Base-by-base conservation (phyloP, 2,888 invertebrate species). In the Thymelicus sylvestris region DNA sequence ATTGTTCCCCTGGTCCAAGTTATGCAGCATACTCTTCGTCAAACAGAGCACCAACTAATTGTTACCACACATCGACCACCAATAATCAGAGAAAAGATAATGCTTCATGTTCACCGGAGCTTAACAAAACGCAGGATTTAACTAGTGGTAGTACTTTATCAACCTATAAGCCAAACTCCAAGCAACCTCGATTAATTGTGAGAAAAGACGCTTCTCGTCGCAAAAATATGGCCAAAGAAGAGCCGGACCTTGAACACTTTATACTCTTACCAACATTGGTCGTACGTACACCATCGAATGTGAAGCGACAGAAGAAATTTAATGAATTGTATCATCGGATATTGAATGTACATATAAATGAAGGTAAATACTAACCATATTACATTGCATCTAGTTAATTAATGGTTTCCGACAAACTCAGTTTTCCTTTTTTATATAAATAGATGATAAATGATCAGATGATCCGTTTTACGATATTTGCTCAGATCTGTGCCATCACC, bases 251-350 rank as follows among this genome's bases (percentile, higher is more conserved):
- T 0, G 91, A 93, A 71, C 91, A 90, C 78, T 92, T 85, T 74
- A 92, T 93, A 74, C 74, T 93, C 38, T 77, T 93, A 47, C 93
- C 93, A 6, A 92, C 93, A 7, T 79, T 93, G 63, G 93, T 93
- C 1, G 87, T 92, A 3, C 86, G 91, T 15, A 91, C 93, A 6
- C 90, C 92, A 15, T 92, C 93, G 13, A 93, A 92, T 77, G 81
- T 93, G 74, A 89, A 87, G 72, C 84, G 93, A 0, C 92, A 93
- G 72, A 93, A 89, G 76, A 92, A 90, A 76, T 93, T 93, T 67
- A 92, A 90, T 74, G 91, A 91, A 79, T 78, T 93, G 7, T 93
- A 93, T 75, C 92, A 92, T 76, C 87, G 89, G 59, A 91, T 93
- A 73, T 77, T 92, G 13, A 89, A 90, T 72, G 81, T 83, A 44